These are phyloP conservation scores for Diacarnus erythraeanus DNA, from an alignment of 37 sponge, comb jelly and placozoan species.

Conservation along the genomic window DNA sequence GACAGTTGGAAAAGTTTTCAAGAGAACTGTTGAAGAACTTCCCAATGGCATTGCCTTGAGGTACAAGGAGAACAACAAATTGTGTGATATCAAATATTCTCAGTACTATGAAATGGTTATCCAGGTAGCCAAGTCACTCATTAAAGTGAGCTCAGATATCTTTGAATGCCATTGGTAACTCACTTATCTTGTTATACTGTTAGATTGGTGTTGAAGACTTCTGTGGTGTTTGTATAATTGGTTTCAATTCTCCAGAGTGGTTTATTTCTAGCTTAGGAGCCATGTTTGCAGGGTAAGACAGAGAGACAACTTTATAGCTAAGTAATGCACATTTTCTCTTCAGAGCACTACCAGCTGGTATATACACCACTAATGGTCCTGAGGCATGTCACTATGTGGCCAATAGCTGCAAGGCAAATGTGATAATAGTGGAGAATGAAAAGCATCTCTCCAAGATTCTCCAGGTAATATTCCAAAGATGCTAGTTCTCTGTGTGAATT, in stretches of 20 bases:
- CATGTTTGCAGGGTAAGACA: slow-evolving; percentile 87
- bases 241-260: slow-evolving; percentile 90
- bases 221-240: slow-evolving; percentile 73
- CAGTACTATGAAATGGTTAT: slow-evolving; percentile 53
- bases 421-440: slow-evolving; percentile 78
- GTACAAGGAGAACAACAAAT: slow-evolving; percentile 50
- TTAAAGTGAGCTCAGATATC: slow-evolving; percentile 51
- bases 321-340: not conserved
- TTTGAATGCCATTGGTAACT: not conserved
- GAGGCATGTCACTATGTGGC: slow-evolving; percentile 83
- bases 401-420: slow-evolving; percentile 62
- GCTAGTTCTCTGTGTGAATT: no score
- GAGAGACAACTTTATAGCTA: not conserved
- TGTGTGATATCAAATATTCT: slow-evolving; percentile 52
- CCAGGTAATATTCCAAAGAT: no score
- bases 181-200: not conserved
- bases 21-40: slow-evolving; percentile 16
- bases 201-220: slow-evolving; percentile 78
- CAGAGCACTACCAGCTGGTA: slow-evolving; percentile 77
- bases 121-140: slow-evolving; percentile 68
- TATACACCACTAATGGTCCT: slow-evolving; percentile 80
- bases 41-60: slow-evolving; percentile 43
- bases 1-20: slow-evolving; percentile 45
- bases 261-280: slow-evolving; percentile 69
- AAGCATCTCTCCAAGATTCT: slow-evolving; percentile 77